Evolutionary conservation across 2,888 invertebrate genomes (phyloP), one percentile per base, ranked within the genome.

Genomic region (Clostera curtula): DNA sequence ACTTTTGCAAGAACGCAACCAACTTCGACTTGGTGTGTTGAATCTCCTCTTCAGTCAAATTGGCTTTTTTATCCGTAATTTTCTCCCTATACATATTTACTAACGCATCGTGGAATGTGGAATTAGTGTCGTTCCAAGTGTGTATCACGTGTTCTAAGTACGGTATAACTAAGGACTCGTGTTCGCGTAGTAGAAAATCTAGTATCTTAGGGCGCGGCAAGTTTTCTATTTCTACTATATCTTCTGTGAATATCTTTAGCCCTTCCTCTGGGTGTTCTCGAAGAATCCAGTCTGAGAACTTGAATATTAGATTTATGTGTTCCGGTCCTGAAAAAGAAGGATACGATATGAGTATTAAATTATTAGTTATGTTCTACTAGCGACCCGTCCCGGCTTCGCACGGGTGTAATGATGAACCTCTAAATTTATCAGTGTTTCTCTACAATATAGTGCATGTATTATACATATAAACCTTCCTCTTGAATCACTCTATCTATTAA

Each of bases 91-190:
- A 97, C 65, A 95, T 93, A 57, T 93, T 93, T 3, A 97, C 89
- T 25, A 99, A 79, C 2, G 93, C 91, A 62, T 98, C 97, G 69
- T 99, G 98, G 54, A 97, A 94, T 24, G 92, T 63, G 0, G 93
- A 86, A 58, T 91, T 93, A 0, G 86, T 87, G 45, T 99, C 98
- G 36, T 90, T 88, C 96, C 98, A 98, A 2, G 88, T 88, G 38
- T 92, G 88, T 13, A 99, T 93, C 0, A 98, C 90, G 63, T 99
- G 97, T 63, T 98, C 98, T 58, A 98, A 76, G 66, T 98, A 99
- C 0, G 95, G 93, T 53, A 97, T 93, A 1, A 96, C 95, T 12
- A 96, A 82, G 8, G 87, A 67, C 38, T 92, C 91, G 57, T 94
- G 93, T 40, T 89, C 91, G 47, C 92, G 87, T n/a, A 94, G 82